Evolutionary conservation across 2,113 vertebrate genomes (phyloP), one percentile per base, ranked within the genome.

Genomic region (Saiga tatarica): DNA sequence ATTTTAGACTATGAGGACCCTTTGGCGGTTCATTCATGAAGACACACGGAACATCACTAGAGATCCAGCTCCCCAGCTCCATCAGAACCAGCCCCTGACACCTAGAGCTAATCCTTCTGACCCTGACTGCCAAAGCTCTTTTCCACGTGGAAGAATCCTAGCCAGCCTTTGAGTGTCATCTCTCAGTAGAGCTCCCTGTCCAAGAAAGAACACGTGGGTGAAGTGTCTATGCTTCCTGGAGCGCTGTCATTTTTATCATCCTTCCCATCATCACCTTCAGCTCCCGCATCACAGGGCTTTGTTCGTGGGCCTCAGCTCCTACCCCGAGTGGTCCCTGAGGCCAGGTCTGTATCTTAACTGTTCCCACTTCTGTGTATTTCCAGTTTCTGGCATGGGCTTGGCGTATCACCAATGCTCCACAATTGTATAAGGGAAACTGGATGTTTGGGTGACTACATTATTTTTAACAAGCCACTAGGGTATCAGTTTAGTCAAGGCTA

Each of bases 391-490:
- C 45, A 55, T 33, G 36, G 85, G 17, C 47, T 60, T 53, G 59
- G 30, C 19, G 5, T 15, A 30, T 59, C 7, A 1, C 45, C 7
- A 33, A 64, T 62, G 39, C 9, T 50, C 53, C 25, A 28, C 30
- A 93, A 97, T 23, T 26, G 74, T 30, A 14, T 26, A 53, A 71
- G 55, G 9, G 45, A 87, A 91, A 87, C 1, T 42, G 45, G 28
- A 93, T 86, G n/a, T 78, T 74, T 93, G 52, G 23, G 67, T 2
- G 33, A 71, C 91, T 83, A 21, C 5, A 10, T 19, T 92, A 91
- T 79, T 96, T 97, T 79, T 87, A 97, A 47, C 47, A 92, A 96
- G 59, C 5, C n/a, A 81, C 28, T 30, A 57, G 30, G 30, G 78
- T 55, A 42, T 83, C 30, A 83, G 25, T 67, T 19, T 55, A 55